Percentiles rank a stretch among this genome's conserved stretches.
Conservation (phyloP, 2,888 invertebrate species). For the Polyommatus icarus region DNA sequence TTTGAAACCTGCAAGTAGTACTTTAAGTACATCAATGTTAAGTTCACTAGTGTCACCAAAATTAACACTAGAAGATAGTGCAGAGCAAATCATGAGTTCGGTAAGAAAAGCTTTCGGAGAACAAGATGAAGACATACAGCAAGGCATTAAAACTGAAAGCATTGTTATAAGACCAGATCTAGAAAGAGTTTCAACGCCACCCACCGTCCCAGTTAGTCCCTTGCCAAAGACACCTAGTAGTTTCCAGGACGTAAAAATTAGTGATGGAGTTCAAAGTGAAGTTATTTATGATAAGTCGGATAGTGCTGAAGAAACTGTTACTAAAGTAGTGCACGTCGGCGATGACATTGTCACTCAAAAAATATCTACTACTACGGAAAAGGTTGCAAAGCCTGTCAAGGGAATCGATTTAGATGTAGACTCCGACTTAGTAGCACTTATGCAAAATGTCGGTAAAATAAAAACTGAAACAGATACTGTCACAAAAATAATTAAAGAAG, state of each 20-base stretch:
- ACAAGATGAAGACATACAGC: slow-evolving; percentile 58
- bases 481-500: slow-evolving; percentile 77
- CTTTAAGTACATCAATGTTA: slow-evolving; percentile 51
- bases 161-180: slow-evolving; percentile 51
- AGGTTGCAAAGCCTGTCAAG: slow-evolving; percentile 60
- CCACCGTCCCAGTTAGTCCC: slow-evolving; percentile 86
- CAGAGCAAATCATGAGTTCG: slow-evolving; percentile 58
- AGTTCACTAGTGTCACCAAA: not conserved
- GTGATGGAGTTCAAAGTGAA: slow-evolving; percentile 68
- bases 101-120: slow-evolving; percentile 66
- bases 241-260: slow-evolving; percentile 65
- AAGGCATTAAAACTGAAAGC: slow-evolving; percentile 69
- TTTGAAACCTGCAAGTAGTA: slow-evolving; percentile 52
- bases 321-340: slow-evolving; percentile 76
- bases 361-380: slow-evolving; percentile 77
- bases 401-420: slow-evolving; percentile 52
- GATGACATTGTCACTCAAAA: slow-evolving; percentile 75
- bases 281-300: slow-evolving; percentile 67
- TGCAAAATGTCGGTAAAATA: slow-evolving; percentile 75
- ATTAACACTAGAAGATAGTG: slow-evolving; percentile 45
- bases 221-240: slow-evolving; percentile 65
- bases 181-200: slow-evolving; percentile 81
- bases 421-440: slow-evolving; percentile 58
- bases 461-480: slow-evolving; percentile 78
- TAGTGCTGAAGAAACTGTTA: slow-evolving; percentile 70